A percentile compares a stretch with the other conserved stretches of the same genome.
These are phyloP conservation scores for Drosophila nikananu DNA, from an alignment of 1,140 invertebrate genomes.

Conservation along the genomic window DNA sequence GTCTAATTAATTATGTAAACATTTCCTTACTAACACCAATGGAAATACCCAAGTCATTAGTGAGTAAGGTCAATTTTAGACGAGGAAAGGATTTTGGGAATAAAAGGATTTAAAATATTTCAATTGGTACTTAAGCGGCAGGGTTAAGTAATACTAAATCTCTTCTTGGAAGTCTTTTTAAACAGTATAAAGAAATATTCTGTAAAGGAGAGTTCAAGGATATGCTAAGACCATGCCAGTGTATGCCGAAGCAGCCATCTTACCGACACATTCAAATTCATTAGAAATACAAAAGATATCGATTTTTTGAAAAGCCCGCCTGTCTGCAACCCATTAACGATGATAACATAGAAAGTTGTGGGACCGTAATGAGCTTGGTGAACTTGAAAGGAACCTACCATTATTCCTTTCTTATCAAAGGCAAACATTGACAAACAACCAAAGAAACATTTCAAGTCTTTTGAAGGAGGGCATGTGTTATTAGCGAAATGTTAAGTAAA, in stretches of 20 bases:
- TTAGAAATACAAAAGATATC: constrained; percentile 13
- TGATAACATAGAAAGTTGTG: constrained; percentile 2
- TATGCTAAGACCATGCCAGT: background rate
- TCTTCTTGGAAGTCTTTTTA: background rate
- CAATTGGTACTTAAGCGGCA: background rate
- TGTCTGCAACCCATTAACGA: background rate
- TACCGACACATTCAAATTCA: background rate
- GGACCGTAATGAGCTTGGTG: constrained; percentile 26
- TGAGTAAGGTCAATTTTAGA: constrained; percentile 12
- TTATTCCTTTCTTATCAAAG: constrained; percentile 42
- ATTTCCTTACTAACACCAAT: constrained; percentile 8
- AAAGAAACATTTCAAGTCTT: constrained; percentile 24
- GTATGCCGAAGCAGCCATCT: background rate
- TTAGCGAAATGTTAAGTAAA: constrained; percentile 45
- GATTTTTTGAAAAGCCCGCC: background rate
- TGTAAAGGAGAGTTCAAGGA: constrained; percentile 4
- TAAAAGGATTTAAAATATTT: constrained; percentile 6
- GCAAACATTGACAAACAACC: constrained; percentile 27
- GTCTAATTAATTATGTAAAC: constrained; percentile 33
- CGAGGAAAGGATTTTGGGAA: constrained; percentile 8
- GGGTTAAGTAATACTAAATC: background rate
- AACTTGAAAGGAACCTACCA: constrained; percentile 14
- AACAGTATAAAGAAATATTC: background rate
- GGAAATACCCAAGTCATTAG: constrained; percentile 7
- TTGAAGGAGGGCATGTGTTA: constrained; percentile 26